Conservation (phyloP, 2,888 invertebrate species). For the Halictus ligatus region DNA sequence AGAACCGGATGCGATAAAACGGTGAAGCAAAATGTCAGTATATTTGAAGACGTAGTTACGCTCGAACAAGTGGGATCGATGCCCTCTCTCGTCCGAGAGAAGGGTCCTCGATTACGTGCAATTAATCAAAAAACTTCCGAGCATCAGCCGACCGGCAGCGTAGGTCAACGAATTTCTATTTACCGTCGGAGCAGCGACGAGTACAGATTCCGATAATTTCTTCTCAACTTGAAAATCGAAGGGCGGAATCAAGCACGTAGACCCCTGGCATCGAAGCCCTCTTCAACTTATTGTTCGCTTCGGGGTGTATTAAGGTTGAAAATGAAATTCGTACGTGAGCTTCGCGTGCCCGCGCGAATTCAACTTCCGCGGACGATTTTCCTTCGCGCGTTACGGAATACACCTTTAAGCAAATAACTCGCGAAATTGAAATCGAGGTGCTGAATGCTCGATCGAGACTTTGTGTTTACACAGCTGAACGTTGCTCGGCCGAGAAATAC, state of each 20-base stretch:
- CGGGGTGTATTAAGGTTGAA: constrained; percentile 51
- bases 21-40: not conserved
- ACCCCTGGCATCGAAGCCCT: not conserved
- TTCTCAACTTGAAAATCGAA: not conserved
- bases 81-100: not conserved
- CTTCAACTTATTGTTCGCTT: constrained; percentile 37
- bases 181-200: not conserved
- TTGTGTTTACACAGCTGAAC: constrained; percentile 48
- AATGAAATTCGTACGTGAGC: constrained; percentile 61
- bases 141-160: not conserved
- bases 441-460: constrained; percentile 35
- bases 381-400: constrained; percentile 1
- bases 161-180: constrained; percentile 7
- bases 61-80: not conserved
- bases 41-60: not conserved
- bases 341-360: constrained; percentile 33
- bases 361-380: constrained; percentile 42
- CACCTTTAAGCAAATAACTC: constrained; percentile 59
- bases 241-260: not conserved
- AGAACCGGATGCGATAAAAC: not conserved
- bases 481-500: constrained; percentile 13
- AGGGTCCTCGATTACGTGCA: not conserved
- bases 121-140: constrained; percentile 17
- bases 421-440: constrained; percentile 66
- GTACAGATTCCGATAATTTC: not conserved